Evolutionary conservation across 2,888 invertebrate species (phyloP), one percentile per base, ranked within the genome.

Genomic region (Eumacrocentrus americanus): DNA sequence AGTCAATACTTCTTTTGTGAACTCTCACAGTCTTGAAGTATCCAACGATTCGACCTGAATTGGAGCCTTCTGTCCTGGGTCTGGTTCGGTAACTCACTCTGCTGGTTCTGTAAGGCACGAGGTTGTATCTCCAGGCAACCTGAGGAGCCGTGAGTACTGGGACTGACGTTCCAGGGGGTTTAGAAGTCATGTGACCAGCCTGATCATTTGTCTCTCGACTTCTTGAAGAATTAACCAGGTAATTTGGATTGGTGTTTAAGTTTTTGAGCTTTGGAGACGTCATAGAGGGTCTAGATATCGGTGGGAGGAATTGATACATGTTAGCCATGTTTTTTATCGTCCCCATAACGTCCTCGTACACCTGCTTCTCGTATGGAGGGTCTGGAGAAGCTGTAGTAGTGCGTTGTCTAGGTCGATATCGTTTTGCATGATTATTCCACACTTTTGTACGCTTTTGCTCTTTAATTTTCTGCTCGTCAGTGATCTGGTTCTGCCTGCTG

Each of bases 261-360:
- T 25, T 23, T n/a, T 6, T n/a, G 7, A 12, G 20, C 22, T 22
- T 23, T 7, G 1, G 12, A n/a, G 2, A n/a, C 22, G 1, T 12
- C 14, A 6, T 1, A 14, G n/a, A 12, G n/a, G 25, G 3, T 5
- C 23, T 22, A 1, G 14, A 46, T 23, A 7, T 7, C n/a, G 7
- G 3, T 12, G 23, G 46, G 20, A 7, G 42, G 18, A 22, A n/a
- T 55, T 64, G 60, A n/a, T 66, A 61, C 42, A 67, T 61, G 14
- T 60, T 67, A 12, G 70, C 70, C 11, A 71, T 62, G 63, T 77
- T 74, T 51, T 73, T 72, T 9, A 80, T 80, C 2, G 72, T 78
- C 1, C 76, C 77, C 78, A 80, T 79, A 0, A 80, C 79, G 44
- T 80, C 81, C 20, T 80, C 76, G 63, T 80, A 80, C 2, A 79